Evolutionary conservation across 1,140 invertebrate species (phyloP).

Genomic region (Dolichoris vasculosae): DNA sequence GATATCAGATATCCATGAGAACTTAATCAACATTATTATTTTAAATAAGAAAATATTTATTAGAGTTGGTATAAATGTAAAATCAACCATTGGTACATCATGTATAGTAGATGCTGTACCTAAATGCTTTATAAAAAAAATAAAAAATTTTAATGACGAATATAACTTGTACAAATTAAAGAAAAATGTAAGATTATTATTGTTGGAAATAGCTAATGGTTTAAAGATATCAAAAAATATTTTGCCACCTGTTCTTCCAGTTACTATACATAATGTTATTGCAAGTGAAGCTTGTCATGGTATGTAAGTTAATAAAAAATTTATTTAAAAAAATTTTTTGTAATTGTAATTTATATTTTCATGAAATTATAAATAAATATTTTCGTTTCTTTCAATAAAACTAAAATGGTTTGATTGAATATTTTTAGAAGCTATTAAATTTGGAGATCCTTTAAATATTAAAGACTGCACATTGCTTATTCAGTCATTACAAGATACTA

Average conservation of each 20-base stretch:
- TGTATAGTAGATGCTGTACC: constrained; percentile 63
- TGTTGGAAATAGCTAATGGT: constrained; percentile 64
- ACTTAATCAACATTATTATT: constrained; percentile 56
- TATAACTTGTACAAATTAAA: constrained; percentile 54
- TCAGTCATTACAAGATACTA: constrained; percentile 62
- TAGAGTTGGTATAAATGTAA: constrained; percentile 65
- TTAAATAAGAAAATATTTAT: constrained; percentile 56
- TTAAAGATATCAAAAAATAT: constrained; percentile 49
- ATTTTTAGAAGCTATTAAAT: constrained; percentile 70
- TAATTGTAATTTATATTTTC: neutral
- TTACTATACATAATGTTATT: constrained; percentile 68
- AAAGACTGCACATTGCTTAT: constrained; percentile 65
- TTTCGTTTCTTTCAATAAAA: neutral
- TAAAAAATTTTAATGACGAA: constrained; percentile 55
- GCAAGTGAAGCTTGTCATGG: constrained; percentile 71
- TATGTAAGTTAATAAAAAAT: constrained; percentile 51
- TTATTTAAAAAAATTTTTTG: neutral
- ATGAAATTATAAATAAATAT: neutral
- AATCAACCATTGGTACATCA: constrained; percentile 51
- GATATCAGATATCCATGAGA: constrained; percentile 58
- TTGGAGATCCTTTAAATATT: constrained; percentile 65
- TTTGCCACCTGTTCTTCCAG: constrained; percentile 60
- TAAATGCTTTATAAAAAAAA: constrained; percentile 64
- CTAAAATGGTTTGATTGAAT: neutral
- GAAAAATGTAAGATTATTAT: constrained; percentile 57